A percentile compares a stretch with the other conserved stretches of the same genome.
These are phyloP conservation scores for Anas platyrhynchos DNA, from an alignment of 2,113 vertebrate species.

Conservation along the genomic window DNA sequence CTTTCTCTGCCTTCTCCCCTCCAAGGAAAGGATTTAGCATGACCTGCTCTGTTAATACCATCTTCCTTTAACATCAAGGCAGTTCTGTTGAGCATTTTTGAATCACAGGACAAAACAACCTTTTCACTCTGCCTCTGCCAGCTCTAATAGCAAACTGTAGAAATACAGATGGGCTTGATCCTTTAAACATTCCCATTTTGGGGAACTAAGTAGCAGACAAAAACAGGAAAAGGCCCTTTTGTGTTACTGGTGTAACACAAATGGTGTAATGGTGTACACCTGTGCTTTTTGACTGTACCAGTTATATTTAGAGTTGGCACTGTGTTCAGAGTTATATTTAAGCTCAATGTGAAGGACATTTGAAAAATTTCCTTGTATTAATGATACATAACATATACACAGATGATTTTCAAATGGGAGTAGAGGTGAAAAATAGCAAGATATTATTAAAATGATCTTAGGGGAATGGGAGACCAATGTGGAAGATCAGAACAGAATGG, in stretches of 20 bases:
- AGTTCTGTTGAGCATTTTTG: not conserved
- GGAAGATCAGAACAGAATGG: not conserved
- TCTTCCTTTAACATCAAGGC: not conserved
- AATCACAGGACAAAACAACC: not conserved
- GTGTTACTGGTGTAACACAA: not conserved
- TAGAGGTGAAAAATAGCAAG: not conserved
- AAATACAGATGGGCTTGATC: not conserved
- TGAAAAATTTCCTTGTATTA: not conserved
- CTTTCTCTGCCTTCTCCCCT: not conserved
- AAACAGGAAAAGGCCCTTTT: not conserved
- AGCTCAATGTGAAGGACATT: not conserved
- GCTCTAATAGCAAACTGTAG: not conserved
- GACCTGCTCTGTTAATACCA: not conserved
- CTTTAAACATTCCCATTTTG: not conserved
- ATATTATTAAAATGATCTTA: not conserved
- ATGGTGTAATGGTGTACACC: not conserved
- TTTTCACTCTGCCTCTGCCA: not conserved
- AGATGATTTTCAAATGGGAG: not conserved
- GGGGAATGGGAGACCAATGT: not conserved
- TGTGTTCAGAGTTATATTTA: slow-evolving; percentile 31
- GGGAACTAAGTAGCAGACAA: not conserved
- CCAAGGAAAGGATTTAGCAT: not conserved
- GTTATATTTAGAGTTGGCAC: slow-evolving; percentile 20
- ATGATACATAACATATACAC: not conserved
- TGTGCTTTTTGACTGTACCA: not conserved